Conservation (phyloP, 92 coral and sea anemone genomes). For the Scolanthus callimorphus region DNA sequence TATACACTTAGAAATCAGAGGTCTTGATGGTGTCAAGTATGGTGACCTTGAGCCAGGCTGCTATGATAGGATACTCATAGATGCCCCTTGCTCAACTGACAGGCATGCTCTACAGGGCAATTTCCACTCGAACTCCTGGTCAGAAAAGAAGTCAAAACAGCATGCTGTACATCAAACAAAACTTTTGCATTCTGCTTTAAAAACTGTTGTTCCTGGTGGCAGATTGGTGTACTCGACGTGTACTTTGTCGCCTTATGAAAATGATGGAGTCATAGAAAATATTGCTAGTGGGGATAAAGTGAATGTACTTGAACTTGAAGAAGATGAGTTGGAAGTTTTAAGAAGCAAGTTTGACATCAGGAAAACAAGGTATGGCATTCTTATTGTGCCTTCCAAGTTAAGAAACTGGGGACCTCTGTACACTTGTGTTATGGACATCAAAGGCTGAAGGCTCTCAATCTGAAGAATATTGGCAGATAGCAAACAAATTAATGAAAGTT, state of each 20-base stretch:
- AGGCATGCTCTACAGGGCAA: slow-evolving; percentile 31
- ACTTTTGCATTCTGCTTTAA: slow-evolving; percentile 40
- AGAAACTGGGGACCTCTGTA: slow-evolving; percentile 67
- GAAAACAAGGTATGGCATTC: slow-evolving; percentile 34
- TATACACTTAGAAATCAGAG: slow-evolving; percentile 10
- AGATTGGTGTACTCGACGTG: slow-evolving; percentile 58
- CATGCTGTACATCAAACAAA: slow-evolving; percentile 28
- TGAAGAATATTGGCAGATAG: too few species aligned
- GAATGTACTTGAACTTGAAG: neutral
- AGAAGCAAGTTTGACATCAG: slow-evolving; percentile 25
- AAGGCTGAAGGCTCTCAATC: too few species aligned
- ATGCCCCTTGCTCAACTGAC: slow-evolving; percentile 62
- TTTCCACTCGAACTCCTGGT: slow-evolving; percentile 44
- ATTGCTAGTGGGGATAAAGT: neutral
- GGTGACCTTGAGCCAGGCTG: slow-evolving; percentile 29
- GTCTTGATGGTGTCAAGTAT: slow-evolving; percentile 30
- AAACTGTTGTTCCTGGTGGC: slow-evolving; percentile 37
- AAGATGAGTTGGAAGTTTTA: slow-evolving; percentile 10
- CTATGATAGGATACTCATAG: slow-evolving; percentile 54
- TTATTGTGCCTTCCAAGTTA: slow-evolving; percentile 38
- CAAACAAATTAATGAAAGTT: too few species aligned
- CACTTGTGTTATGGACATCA: too few species aligned
- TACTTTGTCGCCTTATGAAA: slow-evolving; percentile 49
- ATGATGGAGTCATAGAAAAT: slow-evolving; percentile 42
- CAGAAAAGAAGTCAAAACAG: slow-evolving; percentile 18